Conservation (phyloP, 2,888 invertebrate genomes). For the Alviniconcha strummeri region DNA sequence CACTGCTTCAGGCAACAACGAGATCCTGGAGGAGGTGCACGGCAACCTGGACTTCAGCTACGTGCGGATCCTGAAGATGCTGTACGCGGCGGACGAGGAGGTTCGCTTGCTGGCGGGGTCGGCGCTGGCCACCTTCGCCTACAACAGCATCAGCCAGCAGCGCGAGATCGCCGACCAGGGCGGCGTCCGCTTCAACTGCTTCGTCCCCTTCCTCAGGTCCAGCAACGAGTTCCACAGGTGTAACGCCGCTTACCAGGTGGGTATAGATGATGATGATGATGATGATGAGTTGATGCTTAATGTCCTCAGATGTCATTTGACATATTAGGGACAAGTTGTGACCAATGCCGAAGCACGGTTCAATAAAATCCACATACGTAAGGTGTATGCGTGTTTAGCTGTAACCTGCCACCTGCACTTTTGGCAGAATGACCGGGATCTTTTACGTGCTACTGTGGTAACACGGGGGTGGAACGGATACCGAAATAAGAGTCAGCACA, state of each 20-base stretch:
- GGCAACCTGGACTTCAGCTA: slow-evolving; percentile 69
- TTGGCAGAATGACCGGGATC: too few species aligned
- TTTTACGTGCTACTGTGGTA: too few species aligned
- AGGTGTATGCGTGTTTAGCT: too few species aligned
- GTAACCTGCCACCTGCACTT: too few species aligned
- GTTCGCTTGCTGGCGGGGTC: slow-evolving; percentile 67
- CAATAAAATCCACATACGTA: too few species aligned
- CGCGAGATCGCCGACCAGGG: slow-evolving; percentile 69
- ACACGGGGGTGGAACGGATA: too few species aligned
- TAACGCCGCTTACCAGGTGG: slow-evolving; percentile 71
- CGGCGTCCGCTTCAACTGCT: slow-evolving; percentile 69
- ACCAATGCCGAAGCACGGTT: too few species aligned
- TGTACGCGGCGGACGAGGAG: slow-evolving; percentile 62
- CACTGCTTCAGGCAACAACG: slow-evolving; percentile 59
- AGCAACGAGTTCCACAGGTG: slow-evolving; percentile 68
- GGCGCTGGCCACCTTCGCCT: slow-evolving; percentile 71
- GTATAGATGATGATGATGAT: neutral
- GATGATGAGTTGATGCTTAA: neutral
- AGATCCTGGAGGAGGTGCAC: slow-evolving; percentile 65
- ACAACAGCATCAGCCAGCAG: slow-evolving; percentile 70
- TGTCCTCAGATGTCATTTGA: too few species aligned
- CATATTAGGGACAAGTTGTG: too few species aligned
- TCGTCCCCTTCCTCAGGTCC: slow-evolving; percentile 69
- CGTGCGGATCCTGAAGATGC: slow-evolving; percentile 68
- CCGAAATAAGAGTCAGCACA: too few species aligned